Conservation (phyloP, 2,113 vertebrate species). For the Fregata magnificens region DNA sequence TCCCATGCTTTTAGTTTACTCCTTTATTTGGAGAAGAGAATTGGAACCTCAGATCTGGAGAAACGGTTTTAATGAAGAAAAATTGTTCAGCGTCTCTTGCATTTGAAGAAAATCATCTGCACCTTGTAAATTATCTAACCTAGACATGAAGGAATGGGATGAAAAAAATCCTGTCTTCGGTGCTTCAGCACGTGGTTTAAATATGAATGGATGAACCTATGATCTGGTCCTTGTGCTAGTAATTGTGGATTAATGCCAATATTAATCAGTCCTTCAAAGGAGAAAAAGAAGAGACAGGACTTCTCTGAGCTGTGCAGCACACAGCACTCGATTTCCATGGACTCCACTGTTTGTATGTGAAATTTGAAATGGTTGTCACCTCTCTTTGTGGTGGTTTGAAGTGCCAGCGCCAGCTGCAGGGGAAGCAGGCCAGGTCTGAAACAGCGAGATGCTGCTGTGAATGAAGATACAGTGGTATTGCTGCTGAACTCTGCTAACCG, state of each 20-base stretch:
- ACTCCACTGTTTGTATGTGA: constrained; percentile 70
- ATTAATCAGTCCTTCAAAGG: constrained; percentile 67
- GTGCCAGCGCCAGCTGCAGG: constrained; percentile 74
- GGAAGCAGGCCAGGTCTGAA: constrained; percentile 11
- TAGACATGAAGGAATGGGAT: constrained; percentile 73
- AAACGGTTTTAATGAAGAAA: constrained; percentile 67
- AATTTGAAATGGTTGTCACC: constrained; percentile 76
- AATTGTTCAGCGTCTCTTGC: background rate
- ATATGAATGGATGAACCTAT: constrained; percentile 64
- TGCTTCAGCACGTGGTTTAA: constrained; percentile 62
- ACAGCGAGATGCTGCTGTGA: background rate
- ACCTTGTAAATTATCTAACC: constrained; percentile 68
- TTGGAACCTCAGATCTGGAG: constrained; percentile 63
- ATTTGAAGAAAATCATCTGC: constrained; percentile 62
- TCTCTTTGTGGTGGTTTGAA: constrained; percentile 66
- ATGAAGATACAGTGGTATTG: constrained; percentile 22
- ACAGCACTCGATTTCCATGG: constrained; percentile 68
- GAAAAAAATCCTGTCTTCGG: constrained; percentile 12
- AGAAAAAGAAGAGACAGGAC: constrained; percentile 30
- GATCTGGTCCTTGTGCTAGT: constrained; percentile 64
- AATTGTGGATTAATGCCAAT: constrained; percentile 75
- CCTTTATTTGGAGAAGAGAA: constrained; percentile 20
- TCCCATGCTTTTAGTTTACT: constrained; percentile 47
- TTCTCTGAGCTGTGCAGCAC: constrained; percentile 58
- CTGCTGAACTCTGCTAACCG: background rate